A percentile compares a stretch with the other conserved stretches of the same genome.
Conservation (phyloP, 2,888 invertebrate species). For the Hypomecis atomaria region DNA sequence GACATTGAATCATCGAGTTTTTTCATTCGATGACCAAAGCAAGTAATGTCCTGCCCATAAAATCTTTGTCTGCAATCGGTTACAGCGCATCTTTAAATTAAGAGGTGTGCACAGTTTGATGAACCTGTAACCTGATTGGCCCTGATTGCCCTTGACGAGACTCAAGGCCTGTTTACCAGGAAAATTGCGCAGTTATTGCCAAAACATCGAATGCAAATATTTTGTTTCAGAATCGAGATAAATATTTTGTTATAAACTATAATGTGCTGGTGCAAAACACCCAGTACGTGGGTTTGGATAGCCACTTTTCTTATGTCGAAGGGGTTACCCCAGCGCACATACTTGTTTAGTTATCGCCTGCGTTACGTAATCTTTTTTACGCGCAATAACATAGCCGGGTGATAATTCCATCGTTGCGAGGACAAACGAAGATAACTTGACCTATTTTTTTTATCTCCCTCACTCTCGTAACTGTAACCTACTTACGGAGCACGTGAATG, state of each 20-base stretch:
- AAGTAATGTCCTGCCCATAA: neutral
- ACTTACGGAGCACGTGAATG: slow-evolving; percentile 70
- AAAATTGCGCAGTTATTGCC: slow-evolving; percentile 24
- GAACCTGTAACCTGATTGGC: slow-evolving; percentile 22
- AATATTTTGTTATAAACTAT: slow-evolving; percentile 14
- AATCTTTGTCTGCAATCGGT: neutral
- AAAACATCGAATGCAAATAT: slow-evolving; percentile 32
- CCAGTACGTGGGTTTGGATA: neutral
- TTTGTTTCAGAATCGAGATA: slow-evolving; percentile 8
- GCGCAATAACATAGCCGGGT: slow-evolving; percentile 69
- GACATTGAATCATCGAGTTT: slow-evolving; percentile 28
- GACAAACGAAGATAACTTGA: slow-evolving; percentile 83
- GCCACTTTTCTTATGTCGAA: slow-evolving; percentile 14
- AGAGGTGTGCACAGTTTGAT: slow-evolving; percentile 15
- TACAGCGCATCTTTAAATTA: slow-evolving; percentile 12
- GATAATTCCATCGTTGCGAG: slow-evolving; percentile 81
- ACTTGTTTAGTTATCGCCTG: slow-evolving; percentile 45
- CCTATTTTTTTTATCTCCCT: slow-evolving; percentile 83
- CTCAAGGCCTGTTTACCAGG: slow-evolving; percentile 25
- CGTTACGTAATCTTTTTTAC: slow-evolving; percentile 66
- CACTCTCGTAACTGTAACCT: slow-evolving; percentile 77
- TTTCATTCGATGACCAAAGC: slow-evolving; percentile 11
- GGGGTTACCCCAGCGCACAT: slow-evolving; percentile 43
- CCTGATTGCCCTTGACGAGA: slow-evolving; percentile 12
- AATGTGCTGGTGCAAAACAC: neutral